Evolutionary conservation across 2,888 invertebrate species (phyloP).

Genomic region (Pristionchus entomophagus): DNA sequence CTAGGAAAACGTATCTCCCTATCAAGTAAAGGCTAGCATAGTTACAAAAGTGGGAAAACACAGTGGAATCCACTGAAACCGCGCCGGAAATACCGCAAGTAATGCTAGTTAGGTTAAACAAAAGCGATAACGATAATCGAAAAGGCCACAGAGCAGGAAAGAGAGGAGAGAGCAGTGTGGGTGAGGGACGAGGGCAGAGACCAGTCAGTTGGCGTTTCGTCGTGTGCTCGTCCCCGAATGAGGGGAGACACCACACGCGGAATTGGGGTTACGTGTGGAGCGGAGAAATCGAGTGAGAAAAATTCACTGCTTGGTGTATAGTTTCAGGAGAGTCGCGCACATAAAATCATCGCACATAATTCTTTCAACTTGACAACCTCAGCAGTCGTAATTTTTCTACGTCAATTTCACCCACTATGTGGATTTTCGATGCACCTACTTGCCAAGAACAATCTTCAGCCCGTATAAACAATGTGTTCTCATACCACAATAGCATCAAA

Average conservation of each 20-base stretch:
- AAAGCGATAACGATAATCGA: too few species aligned
- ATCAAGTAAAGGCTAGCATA: neutral
- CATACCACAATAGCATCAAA: too few species aligned
- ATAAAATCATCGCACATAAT: neutral
- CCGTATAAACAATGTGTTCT: too few species aligned
- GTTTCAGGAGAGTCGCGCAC: rapidly evolving
- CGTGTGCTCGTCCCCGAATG: neutral
- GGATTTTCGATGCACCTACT: too few species aligned
- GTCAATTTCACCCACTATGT: too few species aligned
- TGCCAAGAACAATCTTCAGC: too few species aligned
- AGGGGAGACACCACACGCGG: neutral
- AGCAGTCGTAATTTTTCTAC: too few species aligned
- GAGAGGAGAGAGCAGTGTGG: neutral
- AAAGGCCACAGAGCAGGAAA: neutral
- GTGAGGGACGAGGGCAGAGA: neutral
- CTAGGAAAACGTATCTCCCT: neutral
- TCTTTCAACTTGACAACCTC: neutral
- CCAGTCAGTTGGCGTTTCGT: neutral
- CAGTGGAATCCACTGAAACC: neutral
- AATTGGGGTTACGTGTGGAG: neutral
- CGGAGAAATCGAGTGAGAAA: neutral
- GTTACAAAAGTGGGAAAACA: neutral
- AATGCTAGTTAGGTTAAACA: too few species aligned
- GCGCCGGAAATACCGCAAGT: neutral
- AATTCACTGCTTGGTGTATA: neutral